Evolutionary conservation across 2,888 invertebrate genomes (phyloP).

Genomic region (Platycnemis pennipes): DNA sequence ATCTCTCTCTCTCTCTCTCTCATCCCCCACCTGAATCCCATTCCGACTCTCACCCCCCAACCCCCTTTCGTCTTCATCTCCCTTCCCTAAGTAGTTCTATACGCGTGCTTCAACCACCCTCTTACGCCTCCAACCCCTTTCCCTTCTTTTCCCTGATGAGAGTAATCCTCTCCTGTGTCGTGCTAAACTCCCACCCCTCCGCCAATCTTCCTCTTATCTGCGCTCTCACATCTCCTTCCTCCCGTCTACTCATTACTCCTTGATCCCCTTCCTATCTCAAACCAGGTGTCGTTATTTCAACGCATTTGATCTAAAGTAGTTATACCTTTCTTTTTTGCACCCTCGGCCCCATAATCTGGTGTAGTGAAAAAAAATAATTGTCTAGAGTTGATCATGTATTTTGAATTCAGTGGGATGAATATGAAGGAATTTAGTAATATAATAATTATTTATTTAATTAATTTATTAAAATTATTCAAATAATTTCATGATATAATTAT

Average conservation of each 20-base stretch:
- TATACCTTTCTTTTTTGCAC: slow-evolving; percentile 4
- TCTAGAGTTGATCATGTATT: no score
- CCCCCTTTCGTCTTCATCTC: background rate
- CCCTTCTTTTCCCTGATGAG: slow-evolving; percentile 1
- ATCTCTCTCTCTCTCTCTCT: background rate
- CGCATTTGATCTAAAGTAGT: slow-evolving; percentile 39
- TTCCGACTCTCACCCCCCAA: background rate
- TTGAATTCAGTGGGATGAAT: background rate
- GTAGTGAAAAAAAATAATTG: background rate
- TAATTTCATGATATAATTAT: no score
- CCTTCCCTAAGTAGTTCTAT: background rate
- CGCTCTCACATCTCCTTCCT: background rate
- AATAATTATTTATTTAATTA: no score
- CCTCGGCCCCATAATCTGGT: slow-evolving; percentile 15
- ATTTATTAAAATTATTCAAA: no score
- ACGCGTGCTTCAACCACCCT: background rate
- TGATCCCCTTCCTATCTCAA: background rate
- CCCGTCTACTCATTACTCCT: background rate
- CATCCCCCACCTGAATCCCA: background rate
- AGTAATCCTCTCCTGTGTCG: slow-evolving; percentile 21
- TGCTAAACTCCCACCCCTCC: background rate
- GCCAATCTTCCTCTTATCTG: background rate
- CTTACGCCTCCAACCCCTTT: background rate
- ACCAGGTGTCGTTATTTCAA: slow-evolving; percentile 35
- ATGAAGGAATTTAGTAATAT: no score